Percentiles rank a stretch among this genome's conserved stretches.
Evolutionary conservation across 1,140 invertebrate genomes (phyloP).

Genomic region (Kradibia gibbosae): DNA sequence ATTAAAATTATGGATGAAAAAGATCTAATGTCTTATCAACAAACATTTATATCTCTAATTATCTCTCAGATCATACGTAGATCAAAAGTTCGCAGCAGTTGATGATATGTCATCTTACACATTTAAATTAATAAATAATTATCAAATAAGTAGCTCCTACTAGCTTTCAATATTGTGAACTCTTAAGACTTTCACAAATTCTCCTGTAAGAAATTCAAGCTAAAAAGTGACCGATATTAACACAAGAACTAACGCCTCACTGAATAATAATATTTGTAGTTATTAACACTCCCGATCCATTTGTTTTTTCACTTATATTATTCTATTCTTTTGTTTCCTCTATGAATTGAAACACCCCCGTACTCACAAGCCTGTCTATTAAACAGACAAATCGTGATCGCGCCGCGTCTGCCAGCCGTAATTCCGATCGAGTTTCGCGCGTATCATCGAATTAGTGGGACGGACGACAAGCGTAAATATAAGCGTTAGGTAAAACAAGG

Average conservation of each 20-base stretch:
- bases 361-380: not conserved
- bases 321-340: no score
- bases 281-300: not conserved
- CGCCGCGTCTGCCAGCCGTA: not conserved
- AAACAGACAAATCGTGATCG: not conserved
- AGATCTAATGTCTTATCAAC: no score
- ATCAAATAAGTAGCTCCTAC: not conserved
- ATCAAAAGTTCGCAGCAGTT: not conserved
- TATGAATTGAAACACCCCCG: not conserved
- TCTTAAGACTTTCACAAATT: no score
- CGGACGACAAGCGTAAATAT: not conserved
- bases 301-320: not conserved
- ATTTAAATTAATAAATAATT: not conserved
- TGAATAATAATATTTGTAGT: no score
- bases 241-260: no score
- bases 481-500: not conserved
- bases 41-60: no score
- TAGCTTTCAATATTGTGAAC: not conserved
- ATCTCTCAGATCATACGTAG: no score
- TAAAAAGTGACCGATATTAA: no score
- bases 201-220: no score
- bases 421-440: constrained; percentile 25
- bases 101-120: not conserved
- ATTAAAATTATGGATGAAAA: no score
- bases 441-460: not conserved